Percentiles rank a stretch among this genome's conserved stretches.
These are phyloP conservation scores for Sciurus vulgaris DNA, from an alignment of 2,797 vertebrate species.

Conservation along the genomic window DNA sequence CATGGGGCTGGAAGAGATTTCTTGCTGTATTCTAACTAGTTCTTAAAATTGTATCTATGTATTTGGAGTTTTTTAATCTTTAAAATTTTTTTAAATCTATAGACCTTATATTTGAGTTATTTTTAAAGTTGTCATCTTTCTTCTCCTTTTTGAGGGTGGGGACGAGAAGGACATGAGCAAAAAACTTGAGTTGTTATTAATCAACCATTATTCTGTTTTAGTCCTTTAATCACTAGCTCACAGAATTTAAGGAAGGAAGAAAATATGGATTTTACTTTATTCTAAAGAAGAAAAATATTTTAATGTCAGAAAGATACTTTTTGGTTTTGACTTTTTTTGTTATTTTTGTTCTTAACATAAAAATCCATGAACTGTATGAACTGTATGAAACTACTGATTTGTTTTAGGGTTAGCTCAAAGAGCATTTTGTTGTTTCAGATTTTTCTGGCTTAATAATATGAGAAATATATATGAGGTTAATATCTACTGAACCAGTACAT, in stretches of 20 bases:
- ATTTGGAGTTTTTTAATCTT: slow-evolving; percentile 31
- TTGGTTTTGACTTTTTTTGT: slow-evolving; percentile 43
- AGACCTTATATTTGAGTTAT: slow-evolving; percentile 38
- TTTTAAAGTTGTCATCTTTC: slow-evolving; percentile 51
- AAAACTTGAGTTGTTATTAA: slow-evolving; percentile 10
- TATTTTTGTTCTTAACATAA: slow-evolving; percentile 59
- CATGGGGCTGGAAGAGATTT: background rate
- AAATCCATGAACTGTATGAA: slow-evolving; percentile 28
- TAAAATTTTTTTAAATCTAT: background rate
- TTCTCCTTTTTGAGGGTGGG: background rate
- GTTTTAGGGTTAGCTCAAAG: slow-evolving; percentile 38
- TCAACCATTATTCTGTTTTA: background rate
- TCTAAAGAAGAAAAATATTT: slow-evolving; percentile 48
- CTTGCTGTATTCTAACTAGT: background rate
- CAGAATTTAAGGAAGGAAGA: slow-evolving; percentile 36
- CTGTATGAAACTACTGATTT: background rate
- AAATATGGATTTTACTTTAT: slow-evolving; percentile 3
- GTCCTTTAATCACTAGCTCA: slow-evolving; percentile 49
- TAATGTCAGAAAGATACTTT: background rate
- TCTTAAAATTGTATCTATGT: slow-evolving; percentile 69
- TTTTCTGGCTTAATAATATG: slow-evolving; percentile 50
- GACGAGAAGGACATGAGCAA: background rate
- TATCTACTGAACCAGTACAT: background rate
- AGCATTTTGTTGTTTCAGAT: slow-evolving; percentile 11
- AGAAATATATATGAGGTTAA: slow-evolving; percentile 8